Base-by-base conservation (phyloP, 2,797 vertebrate genomes). In the Taeniopygia guttata region DNA sequence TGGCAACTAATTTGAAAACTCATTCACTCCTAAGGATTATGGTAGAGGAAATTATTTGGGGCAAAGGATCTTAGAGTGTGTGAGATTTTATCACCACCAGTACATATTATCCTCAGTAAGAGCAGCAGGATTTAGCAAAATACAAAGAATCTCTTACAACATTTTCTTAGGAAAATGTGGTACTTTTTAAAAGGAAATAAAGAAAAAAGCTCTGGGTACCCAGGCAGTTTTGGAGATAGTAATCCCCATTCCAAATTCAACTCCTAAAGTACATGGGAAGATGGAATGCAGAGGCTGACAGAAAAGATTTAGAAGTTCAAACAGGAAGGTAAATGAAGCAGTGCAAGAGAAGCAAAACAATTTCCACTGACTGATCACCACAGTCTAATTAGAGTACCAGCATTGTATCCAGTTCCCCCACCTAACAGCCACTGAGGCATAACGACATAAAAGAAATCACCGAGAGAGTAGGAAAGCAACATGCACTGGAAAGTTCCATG, bases 401-500 rank as follows among this genome's bases (percentile, higher is more conserved):
- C 38, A 64, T 90, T 95, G 90, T 96, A 56, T 88, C 76, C 79
- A 84, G 27, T 93, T 95, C 93, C 87, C 93, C 94, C 89, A 95
- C 94, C 88, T 72, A 80, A 54, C 59, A 96, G 84, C 86, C 78
- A 87, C 86, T 67, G 90, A 95, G 89, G 81, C 89, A 84, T 84
- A 96, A 96, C 88, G 84, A 93, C 95, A 96, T 77, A 49, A 90
- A 87, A 95, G 96, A 96, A 80, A 96, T 59, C 64, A 87, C 51
- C 0, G 0, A 69, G 51, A 68, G 14, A 32, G 54, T 12, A 95
- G 70, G 70, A 94, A 97, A 94, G 67, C 38, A 92, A 18, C 5
- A 16, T 1, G 1, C 67, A 94, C 54, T 90, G 93, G 96, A 97
- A 97, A 97, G 94, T 97, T 97, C 93, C 96, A 92, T 59, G 48